Base-by-base conservation (phyloP, 1,140 invertebrate species). In the Colletes gigas region DNA sequence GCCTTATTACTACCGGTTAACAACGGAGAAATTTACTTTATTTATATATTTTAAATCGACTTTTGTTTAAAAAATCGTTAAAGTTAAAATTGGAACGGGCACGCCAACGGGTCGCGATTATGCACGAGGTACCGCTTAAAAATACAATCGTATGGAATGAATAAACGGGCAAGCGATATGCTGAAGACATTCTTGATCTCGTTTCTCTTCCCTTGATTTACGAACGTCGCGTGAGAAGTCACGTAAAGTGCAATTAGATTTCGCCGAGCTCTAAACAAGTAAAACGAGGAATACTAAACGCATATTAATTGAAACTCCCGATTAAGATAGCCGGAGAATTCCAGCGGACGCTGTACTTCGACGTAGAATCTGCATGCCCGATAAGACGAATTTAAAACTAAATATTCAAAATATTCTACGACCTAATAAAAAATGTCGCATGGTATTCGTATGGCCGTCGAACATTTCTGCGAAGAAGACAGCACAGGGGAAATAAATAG, bases 131-230 rank as follows among this genome's bases (percentile, higher is more conserved):
- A 15, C 9, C 15, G 17, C 39, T 71, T 72, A 41, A 21, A 59
- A 21, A 59, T 8, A 41, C 17, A 15, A 15, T 44, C 6, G 7
- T 7, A 59, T 10, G 8, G 4, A 59, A 50, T 44, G 19, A 50
- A 50, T 62, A 52, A 77, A 57, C 10, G 47, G 52, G 6, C 30
- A 30, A 62, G 19, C 30, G n/a, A 60, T 70, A 39, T 1, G 14
- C 8, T 3, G 44, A 30, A n/a, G 19, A 21, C 41, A 9, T 71
- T 14, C 47, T 52, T 15, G 44, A 60, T 78, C 67, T 59, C 68
- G 30, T 70, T 78, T 70, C 30, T 19, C 12, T 41, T 41, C 47
- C 30, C 8, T 19, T 62, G 75, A 71, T 78, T 78, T 71, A 71
- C 21, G 47, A 63, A 69, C 54, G 10, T 78, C 57, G 30, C 57